Conservation (phyloP, 2,888 invertebrate species). For the Cheilosia soror region DNA sequence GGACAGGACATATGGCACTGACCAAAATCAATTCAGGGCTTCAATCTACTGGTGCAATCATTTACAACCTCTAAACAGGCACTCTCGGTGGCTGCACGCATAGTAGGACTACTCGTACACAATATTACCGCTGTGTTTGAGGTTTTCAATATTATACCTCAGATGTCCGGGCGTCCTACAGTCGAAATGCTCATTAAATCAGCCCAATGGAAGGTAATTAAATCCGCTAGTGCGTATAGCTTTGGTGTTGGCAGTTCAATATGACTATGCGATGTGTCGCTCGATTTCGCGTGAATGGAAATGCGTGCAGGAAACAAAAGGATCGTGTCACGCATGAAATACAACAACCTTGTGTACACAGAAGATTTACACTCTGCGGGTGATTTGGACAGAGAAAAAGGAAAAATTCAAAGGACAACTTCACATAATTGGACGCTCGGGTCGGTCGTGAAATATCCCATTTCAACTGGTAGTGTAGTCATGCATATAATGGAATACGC, state of each 20-base stretch:
- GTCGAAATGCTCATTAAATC: slow-evolving; percentile 58
- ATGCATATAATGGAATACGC: neutral
- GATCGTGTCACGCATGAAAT: slow-evolving; percentile 18
- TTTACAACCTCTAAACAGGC: slow-evolving; percentile 36
- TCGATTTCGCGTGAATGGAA: slow-evolving; percentile 28
- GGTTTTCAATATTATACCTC: slow-evolving; percentile 27
- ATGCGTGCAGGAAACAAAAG: slow-evolving; percentile 3
- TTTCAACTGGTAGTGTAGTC: neutral
- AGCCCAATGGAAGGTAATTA: slow-evolving; percentile 63
- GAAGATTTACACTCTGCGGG: slow-evolving; percentile 34
- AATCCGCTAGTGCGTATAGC: slow-evolving; percentile 35
- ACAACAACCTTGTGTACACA: neutral
- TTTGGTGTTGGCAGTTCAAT: slow-evolving; percentile 32
- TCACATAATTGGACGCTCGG: neutral
- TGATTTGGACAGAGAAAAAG: slow-evolving; percentile 9
- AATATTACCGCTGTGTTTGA: slow-evolving; percentile 17
- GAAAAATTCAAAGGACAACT: neutral
- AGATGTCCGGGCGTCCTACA: neutral
- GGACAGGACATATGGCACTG: neutral
- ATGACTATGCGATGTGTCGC: slow-evolving; percentile 19
- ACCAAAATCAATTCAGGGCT: slow-evolving; percentile 14
- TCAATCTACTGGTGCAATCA: slow-evolving; percentile 15
- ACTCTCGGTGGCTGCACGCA: neutral
- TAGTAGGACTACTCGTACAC: neutral
- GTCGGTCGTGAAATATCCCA: neutral